Base-by-base conservation (phyloP, 2,113 vertebrate genomes). In the Cariama cristata region DNA sequence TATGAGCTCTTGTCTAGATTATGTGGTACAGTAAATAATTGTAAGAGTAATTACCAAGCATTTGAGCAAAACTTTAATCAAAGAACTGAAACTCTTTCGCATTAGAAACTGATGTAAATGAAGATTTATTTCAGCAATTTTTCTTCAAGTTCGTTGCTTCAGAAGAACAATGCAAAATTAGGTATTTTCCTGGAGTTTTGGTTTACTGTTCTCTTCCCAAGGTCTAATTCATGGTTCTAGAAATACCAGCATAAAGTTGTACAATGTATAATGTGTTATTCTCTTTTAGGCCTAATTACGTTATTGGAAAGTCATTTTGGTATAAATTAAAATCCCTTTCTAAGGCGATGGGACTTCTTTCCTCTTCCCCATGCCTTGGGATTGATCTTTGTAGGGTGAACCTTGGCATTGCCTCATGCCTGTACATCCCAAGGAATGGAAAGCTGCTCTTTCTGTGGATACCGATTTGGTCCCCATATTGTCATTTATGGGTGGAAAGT, bases 1-100 rank as follows among this genome's bases (percentile, higher is more conserved):
- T 96, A 95, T 91, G 89, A 90, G 81, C 77, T 95, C 93, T 92
- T 80, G 32, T 95, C 81, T 95, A 76, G 84, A 91, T 95, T 95
- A 82, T 90, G 64, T 95, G 81, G 85, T 91, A 40, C 80, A 93
- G 94, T 96, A 96, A 97, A 96, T 95, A 94, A 95, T 87, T 94
- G 81, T 66, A 69, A 66, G 84, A 69, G 81, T 96, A 97, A 96
- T 95, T 95, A 86, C 84, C 66, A 91, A 86, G 71, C 74, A 83
- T 89, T 93, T 88, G 80, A 95, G 45, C 1, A 2, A 95, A 96
- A 90, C 89, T 93, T 96, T 97, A 96, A 94, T 97, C 86, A 96
- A 89, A 96, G 86, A 68, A 80, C 89, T 73, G 62, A 80, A 84
- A 95, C 53, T 76, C 84, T 89, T 81, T 95, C 7, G 7, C 74